Evolutionary conservation across 64 coral and sea anemone genomes (phyloP), one percentile per base, ranked within the genome.

Genomic region (Stichodactyla mertensii): DNA sequence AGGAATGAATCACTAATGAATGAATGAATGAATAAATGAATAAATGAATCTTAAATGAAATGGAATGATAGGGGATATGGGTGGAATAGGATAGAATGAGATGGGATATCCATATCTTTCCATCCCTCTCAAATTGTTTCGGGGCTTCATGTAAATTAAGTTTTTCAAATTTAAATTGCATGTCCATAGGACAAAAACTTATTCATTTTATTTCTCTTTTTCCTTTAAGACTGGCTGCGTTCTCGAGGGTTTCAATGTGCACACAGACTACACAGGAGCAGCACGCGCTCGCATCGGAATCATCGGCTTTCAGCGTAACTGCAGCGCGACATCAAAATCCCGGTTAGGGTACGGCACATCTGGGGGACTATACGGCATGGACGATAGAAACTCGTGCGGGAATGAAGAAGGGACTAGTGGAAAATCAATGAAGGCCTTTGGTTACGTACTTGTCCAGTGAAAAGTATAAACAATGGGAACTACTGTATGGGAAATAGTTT

Each of bases 241-340:
- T 6, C 22, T 60, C 2, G 55, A 60, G 74, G 92, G 92, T 20
- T 93, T 93, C 67, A 90, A 90, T 57, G 85, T 80, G 5, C 55
- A 55, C n/a, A 54, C 20, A 10, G 0, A 18, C 8, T 6, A 10
- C 19, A 0, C n/a, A 7, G 13, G 4, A 18, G 24, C 60, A 14
- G 64, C 88, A 18, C 87, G 52, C 12, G 88, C 88, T 64, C 92
- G 92, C 11, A 93, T 93, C 26, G 92, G 92, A n/a, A 87, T 93
- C 16, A 57, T 93, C 51, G 92, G 92, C 9, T 79, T 66, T 27
- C 7, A 4, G 4, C 14, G 0, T 0, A 10, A 16, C 8, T 83
- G 78, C 18, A 7, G 26, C 2, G 22, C 14, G 4, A 9, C 26
- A 27, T 24, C 53, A 7, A 82, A 10, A 20, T 93, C 92, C n/a